Evolutionary conservation across 92 coral and sea anemone species (phyloP).

Genomic region (Scolanthus callimorphus): DNA sequence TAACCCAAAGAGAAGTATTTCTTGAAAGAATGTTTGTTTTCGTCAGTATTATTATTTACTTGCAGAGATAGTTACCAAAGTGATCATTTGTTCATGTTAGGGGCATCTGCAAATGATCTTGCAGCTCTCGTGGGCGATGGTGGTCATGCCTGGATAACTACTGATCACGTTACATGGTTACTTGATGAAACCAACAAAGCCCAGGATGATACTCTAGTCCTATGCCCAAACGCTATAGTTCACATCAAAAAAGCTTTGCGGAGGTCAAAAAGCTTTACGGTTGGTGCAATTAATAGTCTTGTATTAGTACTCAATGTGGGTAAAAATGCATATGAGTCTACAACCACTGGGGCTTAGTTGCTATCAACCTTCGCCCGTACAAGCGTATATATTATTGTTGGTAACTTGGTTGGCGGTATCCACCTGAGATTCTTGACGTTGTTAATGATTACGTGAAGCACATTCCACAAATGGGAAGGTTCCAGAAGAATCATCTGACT

Average conservation of each 20-base stretch:
- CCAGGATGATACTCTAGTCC: slow-evolving; percentile 4
- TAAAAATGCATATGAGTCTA: neutral
- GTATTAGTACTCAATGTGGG: slow-evolving; percentile 10
- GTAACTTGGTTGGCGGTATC: slow-evolving; percentile 5
- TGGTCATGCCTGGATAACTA: slow-evolving; percentile 2
- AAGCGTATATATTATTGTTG: slow-evolving; percentile 6
- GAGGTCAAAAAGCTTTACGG: slow-evolving; percentile 1
- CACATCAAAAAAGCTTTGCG: slow-evolving; percentile 2
- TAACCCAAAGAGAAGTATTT: too few species aligned
- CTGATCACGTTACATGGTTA: slow-evolving; percentile 12
- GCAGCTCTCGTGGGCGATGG: neutral
- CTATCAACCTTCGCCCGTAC: slow-evolving; percentile 8
- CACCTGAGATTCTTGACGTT: slow-evolving; percentile 3
- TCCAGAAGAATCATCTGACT: slow-evolving; percentile 1
- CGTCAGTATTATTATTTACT: too few species aligned
- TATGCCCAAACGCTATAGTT: slow-evolving; percentile 9
- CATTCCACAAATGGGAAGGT: slow-evolving; percentile 11
- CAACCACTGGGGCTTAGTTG: slow-evolving; percentile 14
- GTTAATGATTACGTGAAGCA: slow-evolving; percentile 4
- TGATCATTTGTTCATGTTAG: neutral
- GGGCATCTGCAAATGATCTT: neutral
- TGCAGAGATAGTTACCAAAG: too few species aligned
- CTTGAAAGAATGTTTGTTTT: too few species aligned
- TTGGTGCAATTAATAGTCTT: slow-evolving; percentile 1
- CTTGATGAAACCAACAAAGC: slow-evolving; percentile 6